Conservation (phyloP, 2,113 vertebrate genomes). For the Neomonachus schauinslandi region DNA sequence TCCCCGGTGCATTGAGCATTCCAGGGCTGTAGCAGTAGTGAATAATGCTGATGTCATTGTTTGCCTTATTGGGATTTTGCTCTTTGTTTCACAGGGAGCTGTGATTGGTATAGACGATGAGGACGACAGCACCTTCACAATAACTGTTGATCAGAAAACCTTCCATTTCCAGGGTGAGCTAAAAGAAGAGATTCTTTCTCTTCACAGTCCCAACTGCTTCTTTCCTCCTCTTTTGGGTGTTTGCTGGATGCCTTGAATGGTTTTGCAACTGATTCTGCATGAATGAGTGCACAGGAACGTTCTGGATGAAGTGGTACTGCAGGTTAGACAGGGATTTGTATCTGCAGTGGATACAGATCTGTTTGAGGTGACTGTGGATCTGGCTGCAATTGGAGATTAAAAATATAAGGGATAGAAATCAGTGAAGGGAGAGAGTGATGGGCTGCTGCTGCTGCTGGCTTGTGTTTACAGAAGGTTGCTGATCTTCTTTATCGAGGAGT, state of each 20-base stretch:
- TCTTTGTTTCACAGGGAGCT: conserved; percentile 97
- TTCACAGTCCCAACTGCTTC: conserved; percentile 77
- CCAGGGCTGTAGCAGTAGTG: conserved; percentile 86
- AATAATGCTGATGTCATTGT: conserved; percentile 93
- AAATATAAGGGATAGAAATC: conserved; percentile 87
- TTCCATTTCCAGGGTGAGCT: conserved; percentile 99
- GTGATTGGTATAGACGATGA: conserved; percentile 99
- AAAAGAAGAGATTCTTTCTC: conserved; percentile 84
- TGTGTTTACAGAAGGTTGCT: conserved; percentile 81
- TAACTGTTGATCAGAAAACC: conserved; percentile 99
- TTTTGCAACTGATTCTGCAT: conserved; percentile 83
- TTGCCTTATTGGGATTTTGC: conserved; percentile 91
- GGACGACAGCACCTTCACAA: conserved; percentile 99
- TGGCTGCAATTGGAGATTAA: conserved; percentile 86
- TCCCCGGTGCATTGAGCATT: conserved; percentile 80
- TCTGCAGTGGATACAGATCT: conserved; percentile 86
- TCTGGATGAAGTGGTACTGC: conserved; percentile 86
- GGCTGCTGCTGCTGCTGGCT: conserved; percentile 85
- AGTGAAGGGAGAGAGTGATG: conserved; percentile 84
- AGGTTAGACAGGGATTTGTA: conserved; percentile 86
- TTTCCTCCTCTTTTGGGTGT: conserved; percentile 64
- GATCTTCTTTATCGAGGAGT: conserved; percentile 84
- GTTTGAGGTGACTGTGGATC: conserved; percentile 85
- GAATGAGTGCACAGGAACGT: conserved; percentile 83
- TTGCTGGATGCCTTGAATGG: conserved; percentile 83